Percentiles rank a stretch among this genome's conserved stretches.
These are phyloP conservation scores for Morpho achilles DNA, from an alignment of 2,888 invertebrate species.

Conservation along the genomic window DNA sequence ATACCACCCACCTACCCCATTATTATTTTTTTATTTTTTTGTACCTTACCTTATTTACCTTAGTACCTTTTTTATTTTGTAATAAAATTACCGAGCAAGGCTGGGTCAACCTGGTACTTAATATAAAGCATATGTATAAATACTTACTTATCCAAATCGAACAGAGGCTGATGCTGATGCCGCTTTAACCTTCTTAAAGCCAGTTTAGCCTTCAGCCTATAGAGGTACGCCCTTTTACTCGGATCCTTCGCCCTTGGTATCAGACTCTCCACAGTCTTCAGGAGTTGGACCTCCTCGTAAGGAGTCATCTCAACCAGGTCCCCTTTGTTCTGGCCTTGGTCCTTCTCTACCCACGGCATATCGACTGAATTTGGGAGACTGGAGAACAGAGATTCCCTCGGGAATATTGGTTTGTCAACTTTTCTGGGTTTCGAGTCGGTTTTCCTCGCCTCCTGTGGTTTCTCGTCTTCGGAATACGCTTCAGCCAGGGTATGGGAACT, in stretches of 20 bases:
- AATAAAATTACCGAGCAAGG: too few relatives aligned
- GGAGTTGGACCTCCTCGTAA: conserved; percentile 66
- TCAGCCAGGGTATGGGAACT: conserved; percentile 36
- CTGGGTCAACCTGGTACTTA: too few relatives aligned
- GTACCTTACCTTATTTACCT: too few relatives aligned
- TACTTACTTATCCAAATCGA: conserved; percentile 66
- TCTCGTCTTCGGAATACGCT: conserved; percentile 28
- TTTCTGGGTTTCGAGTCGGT: conserved; percentile 38
- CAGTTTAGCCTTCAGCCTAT: conserved; percentile 51
- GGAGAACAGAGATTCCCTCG: conserved; percentile 54
- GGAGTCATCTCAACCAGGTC: conserved; percentile 51
- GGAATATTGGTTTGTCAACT: conserved; percentile 34
- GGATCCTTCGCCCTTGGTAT: conserved; percentile 53
- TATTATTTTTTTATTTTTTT: too few relatives aligned
- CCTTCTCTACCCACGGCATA: conserved; percentile 54
- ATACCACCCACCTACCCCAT: too few relatives aligned
- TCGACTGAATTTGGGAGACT: conserved; percentile 49
- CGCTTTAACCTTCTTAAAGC: conserved; percentile 60
- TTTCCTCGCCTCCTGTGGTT: conserved; percentile 20
- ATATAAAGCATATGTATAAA: too few relatives aligned
- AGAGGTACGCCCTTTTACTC: conserved; percentile 44
- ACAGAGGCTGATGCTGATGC: conserved; percentile 63
- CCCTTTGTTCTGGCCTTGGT: conserved; percentile 31
- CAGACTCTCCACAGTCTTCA: conserved; percentile 62
- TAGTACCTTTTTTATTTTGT: too few relatives aligned